phyloP scores from a whole-genome alignment of 2,113 vertebrate species.

The Ictalurus furcatus region DNA sequence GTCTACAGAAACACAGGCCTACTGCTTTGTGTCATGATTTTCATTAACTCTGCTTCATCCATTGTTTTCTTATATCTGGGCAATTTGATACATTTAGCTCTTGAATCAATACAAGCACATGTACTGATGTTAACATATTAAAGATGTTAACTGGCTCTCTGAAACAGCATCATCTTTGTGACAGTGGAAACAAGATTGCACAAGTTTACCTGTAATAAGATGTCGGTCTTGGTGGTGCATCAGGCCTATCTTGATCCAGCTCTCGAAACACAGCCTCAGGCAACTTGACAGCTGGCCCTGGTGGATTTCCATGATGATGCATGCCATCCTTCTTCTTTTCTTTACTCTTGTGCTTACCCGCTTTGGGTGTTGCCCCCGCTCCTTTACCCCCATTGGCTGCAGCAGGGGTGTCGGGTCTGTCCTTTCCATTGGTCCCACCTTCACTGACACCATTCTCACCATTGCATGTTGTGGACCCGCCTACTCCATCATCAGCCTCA shows the following conservation, averaged over 20 bases:
- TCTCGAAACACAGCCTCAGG: slow-evolving; percentile 95
- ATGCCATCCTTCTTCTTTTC: slow-evolving; percentile 91
- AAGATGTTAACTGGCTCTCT: neutral
- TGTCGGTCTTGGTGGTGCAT: slow-evolving; percentile 85
- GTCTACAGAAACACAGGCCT: no score
- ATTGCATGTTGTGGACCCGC: slow-evolving; percentile 67
- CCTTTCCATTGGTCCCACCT: slow-evolving; percentile 84
- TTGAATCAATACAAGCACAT: no score
- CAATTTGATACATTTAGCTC: no score
- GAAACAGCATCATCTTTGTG: neutral
- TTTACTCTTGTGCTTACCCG: slow-evolving; percentile 96
- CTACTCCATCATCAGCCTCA: slow-evolving; percentile 76
- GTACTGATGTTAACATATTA: no score
- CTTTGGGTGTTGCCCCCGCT: slow-evolving; percentile 81
- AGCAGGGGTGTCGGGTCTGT: slow-evolving; percentile 81
- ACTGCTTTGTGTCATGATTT: no score
- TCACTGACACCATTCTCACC: slow-evolving; percentile 70
- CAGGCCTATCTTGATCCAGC: slow-evolving; percentile 90
- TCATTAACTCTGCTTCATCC: no score
- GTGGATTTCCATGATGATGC: slow-evolving; percentile 84
- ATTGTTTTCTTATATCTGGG: no score
- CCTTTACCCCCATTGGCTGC: slow-evolving; percentile 73
- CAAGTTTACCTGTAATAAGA: slow-evolving; percentile 92
- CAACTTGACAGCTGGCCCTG: slow-evolving; percentile 87
- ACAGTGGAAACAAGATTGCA: neutral